These are phyloP conservation scores for Lepidurus apus DNA, from an alignment of 1,140 invertebrate genomes.

Conservation along the genomic window DNA sequence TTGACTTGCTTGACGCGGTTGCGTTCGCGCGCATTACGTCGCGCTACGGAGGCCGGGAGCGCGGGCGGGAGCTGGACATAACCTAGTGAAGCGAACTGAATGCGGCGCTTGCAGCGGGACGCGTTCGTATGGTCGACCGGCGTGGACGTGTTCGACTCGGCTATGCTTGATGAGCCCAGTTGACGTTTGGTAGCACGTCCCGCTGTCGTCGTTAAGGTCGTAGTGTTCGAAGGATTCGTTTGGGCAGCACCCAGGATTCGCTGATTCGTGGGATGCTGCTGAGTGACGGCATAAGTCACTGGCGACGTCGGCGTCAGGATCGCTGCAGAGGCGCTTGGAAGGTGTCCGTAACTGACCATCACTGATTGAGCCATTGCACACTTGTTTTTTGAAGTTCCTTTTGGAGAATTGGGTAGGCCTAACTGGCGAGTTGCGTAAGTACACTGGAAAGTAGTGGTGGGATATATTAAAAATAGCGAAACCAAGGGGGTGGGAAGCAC, in stretches of 20 bases:
- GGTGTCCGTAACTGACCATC: slow-evolving; percentile 12
- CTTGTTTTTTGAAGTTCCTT: not conserved
- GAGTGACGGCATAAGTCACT: not conserved
- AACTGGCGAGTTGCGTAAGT: not conserved
- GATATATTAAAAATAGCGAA: not conserved
- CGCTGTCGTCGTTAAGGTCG: not conserved
- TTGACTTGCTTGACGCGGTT: slow-evolving; percentile 89
- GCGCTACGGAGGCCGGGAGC: slow-evolving; percentile 71
- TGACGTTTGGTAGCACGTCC: not conserved
- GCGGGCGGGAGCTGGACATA: slow-evolving; percentile 32
- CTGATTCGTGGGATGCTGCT: not conserved
- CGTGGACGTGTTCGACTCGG: not conserved
- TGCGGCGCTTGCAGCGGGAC: slow-evolving; percentile 11
- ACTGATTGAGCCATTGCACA: slow-evolving; percentile 6
- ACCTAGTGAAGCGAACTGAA: slow-evolving; percentile 11
- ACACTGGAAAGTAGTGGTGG: not conserved
- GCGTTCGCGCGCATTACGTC: slow-evolving; percentile 84
- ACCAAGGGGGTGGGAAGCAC: not conserved
- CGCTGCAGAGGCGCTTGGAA: not conserved
- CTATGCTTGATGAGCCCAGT: not conserved
- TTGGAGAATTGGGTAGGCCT: not conserved
- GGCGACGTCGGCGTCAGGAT: not conserved
- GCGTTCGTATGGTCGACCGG: not conserved
- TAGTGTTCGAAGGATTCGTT: not conserved
- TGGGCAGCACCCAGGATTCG: not conserved